Conservation (phyloP, 2,888 invertebrate genomes). For the Lepeophtheirus nordmannii region DNA sequence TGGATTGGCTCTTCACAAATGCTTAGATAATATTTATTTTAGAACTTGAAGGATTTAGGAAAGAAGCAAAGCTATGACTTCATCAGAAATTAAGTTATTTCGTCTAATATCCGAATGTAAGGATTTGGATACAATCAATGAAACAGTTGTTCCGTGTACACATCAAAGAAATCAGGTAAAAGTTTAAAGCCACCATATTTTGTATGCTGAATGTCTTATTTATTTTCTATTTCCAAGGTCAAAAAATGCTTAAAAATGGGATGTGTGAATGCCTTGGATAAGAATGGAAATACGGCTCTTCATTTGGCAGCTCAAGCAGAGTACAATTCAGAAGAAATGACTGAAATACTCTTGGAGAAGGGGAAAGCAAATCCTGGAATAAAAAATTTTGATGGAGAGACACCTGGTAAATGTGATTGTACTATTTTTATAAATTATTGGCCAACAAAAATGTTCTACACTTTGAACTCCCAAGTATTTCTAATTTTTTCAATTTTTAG, state of each 20-base stretch:
- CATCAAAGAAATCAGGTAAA: background rate
- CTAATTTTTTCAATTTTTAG: background rate
- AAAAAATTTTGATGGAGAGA: conserved; percentile 9
- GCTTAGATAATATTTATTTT: no score
- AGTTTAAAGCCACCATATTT: background rate
- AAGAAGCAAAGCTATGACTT: background rate
- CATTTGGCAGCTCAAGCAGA: conserved; percentile 6
- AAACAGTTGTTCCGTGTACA: background rate
- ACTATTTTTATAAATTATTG: no score
- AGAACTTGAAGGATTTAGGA: no score
- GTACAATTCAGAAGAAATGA: conserved; percentile 13
- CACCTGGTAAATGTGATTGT: background rate
- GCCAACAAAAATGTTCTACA: background rate
- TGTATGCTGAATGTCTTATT: background rate
- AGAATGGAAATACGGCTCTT: conserved; percentile 11
- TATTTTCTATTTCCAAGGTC: background rate
- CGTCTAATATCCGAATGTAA: background rate
- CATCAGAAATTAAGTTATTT: background rate
- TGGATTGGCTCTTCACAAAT: no score
- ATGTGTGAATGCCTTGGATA: background rate
- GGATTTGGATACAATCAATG: background rate
- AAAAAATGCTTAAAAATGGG: background rate
- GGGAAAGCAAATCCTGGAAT: conserved; percentile 9
- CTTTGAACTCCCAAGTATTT: background rate
- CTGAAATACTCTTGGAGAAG: conserved; percentile 1